Base-by-base conservation (phyloP, 2,797 vertebrate genomes). In the Enteromius viviparus region DNA sequence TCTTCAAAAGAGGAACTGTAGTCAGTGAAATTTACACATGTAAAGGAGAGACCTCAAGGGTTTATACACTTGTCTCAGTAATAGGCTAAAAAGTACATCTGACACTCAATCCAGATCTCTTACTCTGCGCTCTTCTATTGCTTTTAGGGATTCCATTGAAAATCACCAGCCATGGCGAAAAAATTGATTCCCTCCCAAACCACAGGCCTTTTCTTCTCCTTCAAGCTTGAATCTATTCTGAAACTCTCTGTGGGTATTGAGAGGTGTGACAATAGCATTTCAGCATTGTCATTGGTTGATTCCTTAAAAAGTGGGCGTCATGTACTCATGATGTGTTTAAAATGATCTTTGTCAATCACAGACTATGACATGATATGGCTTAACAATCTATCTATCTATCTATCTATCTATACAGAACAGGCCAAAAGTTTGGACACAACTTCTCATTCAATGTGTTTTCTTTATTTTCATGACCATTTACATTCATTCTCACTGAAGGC, bases 21-120 rank as follows among this genome's bases (percentile, higher is more conserved):
- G 70, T 74, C 80, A 82, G 76, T 74, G 78, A 81, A 87, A 85
- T 85, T 84, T 85, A 84, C 68, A 83, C 85, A 81, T 84, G 76
- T 81, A 85, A 86, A 83, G 74, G 84, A 75, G 58, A 76, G 82
- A 89, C 82, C 84, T 81, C 53, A 71, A 70, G 74, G 68, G 81
- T 80, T 69, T 79, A 75, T 86, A 80, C 62, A 80, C 68, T 75
- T 78, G 82, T 78, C 62, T 71, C 66, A 71, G 70, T 81, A 78
- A 82, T 82, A 40, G 76, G 82, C 78, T 65, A 74, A 82, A 71
- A 84, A 81, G 71, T 66, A 75, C 37, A 84, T 87, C 74, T 84
- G 64, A 8, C 76, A 65, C 79, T 60, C 71, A 55, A 47, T 74
- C 19, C 76, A 80, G 60, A 70, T 60, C 85, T 70, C 21, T 62